Conservation (phyloP, 2,888 invertebrate genomes). For the Eristalinus aeneus region DNA sequence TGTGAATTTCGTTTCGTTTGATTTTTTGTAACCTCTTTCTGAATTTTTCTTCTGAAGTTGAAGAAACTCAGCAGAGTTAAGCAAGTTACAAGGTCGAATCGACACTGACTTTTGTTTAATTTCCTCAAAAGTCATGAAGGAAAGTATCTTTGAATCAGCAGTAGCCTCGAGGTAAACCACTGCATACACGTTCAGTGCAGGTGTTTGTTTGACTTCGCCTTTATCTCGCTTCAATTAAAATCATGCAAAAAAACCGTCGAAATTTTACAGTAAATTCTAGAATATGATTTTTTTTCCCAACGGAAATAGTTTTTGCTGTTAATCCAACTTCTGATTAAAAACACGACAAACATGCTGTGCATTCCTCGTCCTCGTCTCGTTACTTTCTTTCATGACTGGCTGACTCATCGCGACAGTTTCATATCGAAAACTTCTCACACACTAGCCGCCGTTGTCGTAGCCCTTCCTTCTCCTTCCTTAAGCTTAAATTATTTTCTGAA, state of each 20-base stretch:
- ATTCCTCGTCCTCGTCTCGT: neutral
- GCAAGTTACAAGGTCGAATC: slow-evolving; percentile 52
- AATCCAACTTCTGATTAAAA: neutral
- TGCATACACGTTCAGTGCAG: slow-evolving; percentile 3
- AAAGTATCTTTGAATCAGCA: neutral
- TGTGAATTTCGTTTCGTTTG: slow-evolving; percentile 9
- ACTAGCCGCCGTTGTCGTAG: neutral
- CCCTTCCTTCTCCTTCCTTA: neutral
- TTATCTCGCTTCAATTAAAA: neutral
- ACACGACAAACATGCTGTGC: neutral
- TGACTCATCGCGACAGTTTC: neutral
- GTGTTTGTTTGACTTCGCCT: slow-evolving; percentile 5
- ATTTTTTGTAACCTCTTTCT: neutral
- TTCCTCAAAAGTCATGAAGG: neutral
- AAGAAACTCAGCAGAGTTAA: slow-evolving; percentile 24
- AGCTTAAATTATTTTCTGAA: neutral
- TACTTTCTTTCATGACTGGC: neutral
- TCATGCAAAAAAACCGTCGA: neutral
- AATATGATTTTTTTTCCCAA: neutral
- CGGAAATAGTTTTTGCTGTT: neutral
- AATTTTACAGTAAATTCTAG: too few relatives aligned
- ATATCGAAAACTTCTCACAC: neutral
- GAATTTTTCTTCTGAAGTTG: slow-evolving; percentile 14
- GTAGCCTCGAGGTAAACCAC: neutral
- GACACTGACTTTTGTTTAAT: slow-evolving; percentile 32